phyloP scores from a whole-genome alignment of 2,888 invertebrate genomes.

The Pyrochroa serraticornis region DNA sequence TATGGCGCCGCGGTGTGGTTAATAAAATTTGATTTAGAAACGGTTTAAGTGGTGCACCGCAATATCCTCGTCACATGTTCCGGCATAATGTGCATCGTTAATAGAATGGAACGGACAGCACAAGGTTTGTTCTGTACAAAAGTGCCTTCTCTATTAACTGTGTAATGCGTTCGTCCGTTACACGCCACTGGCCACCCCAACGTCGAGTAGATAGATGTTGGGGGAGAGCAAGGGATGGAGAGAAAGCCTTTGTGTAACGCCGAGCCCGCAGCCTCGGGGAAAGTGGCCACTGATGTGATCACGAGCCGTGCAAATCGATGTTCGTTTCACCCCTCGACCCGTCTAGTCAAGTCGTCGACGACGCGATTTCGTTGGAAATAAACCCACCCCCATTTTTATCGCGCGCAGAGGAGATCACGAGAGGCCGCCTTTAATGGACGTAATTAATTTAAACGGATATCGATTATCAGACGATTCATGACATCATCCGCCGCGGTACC shows the following conservation, averaged over 20 bases:
- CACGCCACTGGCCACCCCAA: conserved; percentile 43
- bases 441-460: conserved; percentile 44
- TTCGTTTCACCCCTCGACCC: conserved; percentile 52
- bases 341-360: conserved; percentile 36
- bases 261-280: conserved; percentile 49
- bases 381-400: conserved; percentile 41
- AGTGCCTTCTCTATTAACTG: conserved; percentile 38
- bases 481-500: conserved; percentile 3
- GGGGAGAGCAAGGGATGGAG: conserved; percentile 28
- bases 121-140: conserved; percentile 29
- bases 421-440: conserved; percentile 37
- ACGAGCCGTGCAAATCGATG: conserved; percentile 58
- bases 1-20: background rate
- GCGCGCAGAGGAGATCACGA: conserved; percentile 38
- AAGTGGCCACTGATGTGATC: conserved; percentile 57
- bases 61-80: conserved; percentile 19
- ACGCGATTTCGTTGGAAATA: conserved; percentile 34
- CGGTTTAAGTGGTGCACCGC: conserved; percentile 7
- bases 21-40: conserved; percentile 1
- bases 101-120: conserved; percentile 42
- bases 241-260: conserved; percentile 44
- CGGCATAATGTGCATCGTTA: conserved; percentile 20
- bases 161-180: conserved; percentile 41
- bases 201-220: conserved; percentile 19
- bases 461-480: conserved; percentile 29